These are phyloP conservation scores for Xylocopa sonorina DNA, from an alignment of 1,140 invertebrate genomes.

Conservation along the genomic window DNA sequence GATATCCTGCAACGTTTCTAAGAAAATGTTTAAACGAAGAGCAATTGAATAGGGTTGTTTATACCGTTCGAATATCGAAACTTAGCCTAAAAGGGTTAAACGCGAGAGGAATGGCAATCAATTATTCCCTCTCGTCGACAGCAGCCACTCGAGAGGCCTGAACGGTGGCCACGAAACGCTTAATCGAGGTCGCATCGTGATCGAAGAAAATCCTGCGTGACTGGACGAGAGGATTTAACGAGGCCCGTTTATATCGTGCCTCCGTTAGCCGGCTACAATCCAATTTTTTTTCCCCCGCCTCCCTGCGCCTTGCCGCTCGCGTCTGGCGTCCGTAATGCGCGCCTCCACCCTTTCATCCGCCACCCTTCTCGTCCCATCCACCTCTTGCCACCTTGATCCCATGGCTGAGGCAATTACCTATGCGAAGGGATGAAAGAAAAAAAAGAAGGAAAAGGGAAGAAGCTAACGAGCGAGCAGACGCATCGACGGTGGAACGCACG, in stretches of 20 bases:
- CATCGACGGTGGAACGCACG: slow-evolving; percentile 49
- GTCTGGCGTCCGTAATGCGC: slow-evolving; percentile 54
- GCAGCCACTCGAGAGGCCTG: too few species aligned
- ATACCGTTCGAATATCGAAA: too few species aligned
- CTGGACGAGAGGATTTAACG: slow-evolving; percentile 67
- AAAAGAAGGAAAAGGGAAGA: background rate
- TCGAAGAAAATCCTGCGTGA: slow-evolving; percentile 65
- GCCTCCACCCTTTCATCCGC: slow-evolving; percentile 59
- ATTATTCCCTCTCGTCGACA: too few species aligned
- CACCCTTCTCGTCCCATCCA: background rate
- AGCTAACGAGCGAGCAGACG: slow-evolving; percentile 61
- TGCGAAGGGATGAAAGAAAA: slow-evolving; percentile 69
- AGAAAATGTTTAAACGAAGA: too few species aligned
- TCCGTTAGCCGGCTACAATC: slow-evolving; percentile 55
- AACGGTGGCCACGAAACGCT: background rate
- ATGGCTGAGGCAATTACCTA: slow-evolving; percentile 68
- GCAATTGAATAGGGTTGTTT: too few species aligned
- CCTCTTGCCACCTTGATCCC: slow-evolving; percentile 58
- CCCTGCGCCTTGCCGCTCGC: background rate
- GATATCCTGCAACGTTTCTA: background rate
- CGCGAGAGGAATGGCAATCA: too few species aligned
- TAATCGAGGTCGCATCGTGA: slow-evolving; percentile 30
- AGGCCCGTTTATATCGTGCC: slow-evolving; percentile 62
- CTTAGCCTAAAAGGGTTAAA: too few species aligned
- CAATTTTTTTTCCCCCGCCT: slow-evolving; percentile 60